Base-by-base conservation (phyloP, 2,797 vertebrate species). In the Gallinago solitaria region DNA sequence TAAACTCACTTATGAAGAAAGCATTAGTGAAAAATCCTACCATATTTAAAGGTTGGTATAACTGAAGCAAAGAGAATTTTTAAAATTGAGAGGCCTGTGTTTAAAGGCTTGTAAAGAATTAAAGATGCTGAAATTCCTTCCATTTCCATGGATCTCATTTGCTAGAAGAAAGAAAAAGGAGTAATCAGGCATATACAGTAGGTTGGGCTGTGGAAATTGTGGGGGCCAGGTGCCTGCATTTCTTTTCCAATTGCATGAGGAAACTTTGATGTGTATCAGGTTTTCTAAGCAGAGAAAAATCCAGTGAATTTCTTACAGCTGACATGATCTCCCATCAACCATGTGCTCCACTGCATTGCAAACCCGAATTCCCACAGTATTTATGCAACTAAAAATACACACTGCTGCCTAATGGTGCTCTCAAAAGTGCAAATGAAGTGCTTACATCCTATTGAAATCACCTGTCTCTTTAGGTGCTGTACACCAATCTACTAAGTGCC, bases 241-340 rank as follows among this genome's bases (percentile, higher is more conserved):
- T 9, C 16, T 91, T 91, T 87, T 63, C 48, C 74, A 79, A 1
- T 56, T 79, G 67, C 0, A 0, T 33, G 16, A 53, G 19, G 13
- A 90, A 86, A 61, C 28, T 65, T 80, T 69, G 59, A 61, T 0
- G 0, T 33, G 15, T 39, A 78, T 47, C 54, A 60, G 32, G 43
- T 60, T 79, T 87, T 39, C 54, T 82, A 82, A 75, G 41, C 50
- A 73, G n/a, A 79, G 17, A 28, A 81, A 95, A 76, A 88, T 16
- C 39, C 59, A 76, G 27, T 41, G 60, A 92, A 84, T 93, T 95
- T 83, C 67, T 93, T 86, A 74, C 51, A 87, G 77, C n/a, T 94
- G 74, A 89, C 63, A 45, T 70, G 84, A 74, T 90, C 27, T 90
- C 20, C 25, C 33, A 74, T 81, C 39, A 88, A 27, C 69, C 56